These are phyloP conservation scores for Spodoptera litura DNA, from an alignment of 1,140 invertebrate species.

Conservation along the genomic window DNA sequence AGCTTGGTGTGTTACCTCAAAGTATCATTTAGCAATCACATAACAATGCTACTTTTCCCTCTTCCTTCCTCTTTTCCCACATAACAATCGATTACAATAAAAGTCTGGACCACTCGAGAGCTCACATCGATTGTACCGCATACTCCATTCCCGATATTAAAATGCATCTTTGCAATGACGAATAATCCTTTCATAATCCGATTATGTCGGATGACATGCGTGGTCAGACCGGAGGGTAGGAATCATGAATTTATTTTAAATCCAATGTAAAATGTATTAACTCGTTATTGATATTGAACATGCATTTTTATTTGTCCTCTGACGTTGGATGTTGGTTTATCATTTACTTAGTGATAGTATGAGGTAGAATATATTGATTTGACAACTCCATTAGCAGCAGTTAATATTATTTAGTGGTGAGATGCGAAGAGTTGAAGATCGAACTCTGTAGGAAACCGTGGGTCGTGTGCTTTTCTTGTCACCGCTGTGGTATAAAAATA, in stretches of 20 bases:
- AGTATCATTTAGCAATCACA: background rate
- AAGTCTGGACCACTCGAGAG: background rate
- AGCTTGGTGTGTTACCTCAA: background rate
- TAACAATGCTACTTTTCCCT: background rate
- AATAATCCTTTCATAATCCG: constrained; percentile 13
- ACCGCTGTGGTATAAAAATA: too few relatives aligned
- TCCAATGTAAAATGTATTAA: constrained; percentile 4
- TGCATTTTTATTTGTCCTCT: too few relatives aligned
- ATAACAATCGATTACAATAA: constrained; percentile 12
- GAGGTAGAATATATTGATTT: too few relatives aligned
- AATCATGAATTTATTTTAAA: constrained; percentile 4
- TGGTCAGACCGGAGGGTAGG: background rate
- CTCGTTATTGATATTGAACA: background rate
- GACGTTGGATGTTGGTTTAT: too few relatives aligned
- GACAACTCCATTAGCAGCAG: too few relatives aligned
- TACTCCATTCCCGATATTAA: constrained; percentile 23
- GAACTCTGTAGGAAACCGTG: too few relatives aligned
- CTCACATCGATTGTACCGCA: background rate
- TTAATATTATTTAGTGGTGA: too few relatives aligned
- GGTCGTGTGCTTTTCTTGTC: too few relatives aligned
- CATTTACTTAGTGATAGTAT: too few relatives aligned
- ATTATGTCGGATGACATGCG: constrained; percentile 26
- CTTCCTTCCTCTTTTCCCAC: background rate
- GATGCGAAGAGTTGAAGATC: too few relatives aligned
- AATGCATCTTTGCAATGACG: constrained; percentile 23